Conservation (phyloP, 2,113 vertebrate genomes). For the Centropus unirufus region DNA sequence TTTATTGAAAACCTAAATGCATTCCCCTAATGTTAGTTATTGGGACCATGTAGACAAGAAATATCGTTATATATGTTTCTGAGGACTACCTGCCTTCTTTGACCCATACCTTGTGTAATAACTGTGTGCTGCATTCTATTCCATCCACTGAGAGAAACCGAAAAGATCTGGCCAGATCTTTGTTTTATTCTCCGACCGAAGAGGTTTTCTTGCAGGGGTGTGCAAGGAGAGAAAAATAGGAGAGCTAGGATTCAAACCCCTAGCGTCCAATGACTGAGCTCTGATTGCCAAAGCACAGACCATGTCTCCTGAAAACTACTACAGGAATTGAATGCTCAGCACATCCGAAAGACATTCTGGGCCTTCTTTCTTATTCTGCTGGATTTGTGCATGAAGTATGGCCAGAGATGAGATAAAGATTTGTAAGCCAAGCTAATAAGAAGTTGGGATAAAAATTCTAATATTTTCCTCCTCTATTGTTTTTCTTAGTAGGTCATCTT, state of each 20-base stretch:
- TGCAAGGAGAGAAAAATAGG: background rate
- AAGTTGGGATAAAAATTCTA: background rate
- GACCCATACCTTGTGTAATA: background rate
- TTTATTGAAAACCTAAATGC: background rate
- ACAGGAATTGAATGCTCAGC: too few relatives aligned
- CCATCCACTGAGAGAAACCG: background rate
- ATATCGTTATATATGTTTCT: background rate
- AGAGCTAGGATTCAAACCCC: background rate
- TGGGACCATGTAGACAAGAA: background rate
- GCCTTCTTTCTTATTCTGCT: too few relatives aligned
- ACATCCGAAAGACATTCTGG: too few relatives aligned
- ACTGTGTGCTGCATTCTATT: background rate
- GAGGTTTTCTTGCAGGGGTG: background rate
- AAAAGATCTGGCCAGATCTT: background rate
- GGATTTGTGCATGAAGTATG: too few relatives aligned
- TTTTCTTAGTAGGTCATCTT: background rate
- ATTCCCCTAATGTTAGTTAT: background rate
- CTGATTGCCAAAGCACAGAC: background rate
- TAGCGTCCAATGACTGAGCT: background rate
- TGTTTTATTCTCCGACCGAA: background rate
- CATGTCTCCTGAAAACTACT: background rate
- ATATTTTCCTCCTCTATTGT: background rate
- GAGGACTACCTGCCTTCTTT: background rate
- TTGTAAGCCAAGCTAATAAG: background rate
- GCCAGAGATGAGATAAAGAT: too few relatives aligned